Evolutionary conservation across 2,797 vertebrate species (phyloP).

Genomic region (Acanthurus tractus): DNA sequence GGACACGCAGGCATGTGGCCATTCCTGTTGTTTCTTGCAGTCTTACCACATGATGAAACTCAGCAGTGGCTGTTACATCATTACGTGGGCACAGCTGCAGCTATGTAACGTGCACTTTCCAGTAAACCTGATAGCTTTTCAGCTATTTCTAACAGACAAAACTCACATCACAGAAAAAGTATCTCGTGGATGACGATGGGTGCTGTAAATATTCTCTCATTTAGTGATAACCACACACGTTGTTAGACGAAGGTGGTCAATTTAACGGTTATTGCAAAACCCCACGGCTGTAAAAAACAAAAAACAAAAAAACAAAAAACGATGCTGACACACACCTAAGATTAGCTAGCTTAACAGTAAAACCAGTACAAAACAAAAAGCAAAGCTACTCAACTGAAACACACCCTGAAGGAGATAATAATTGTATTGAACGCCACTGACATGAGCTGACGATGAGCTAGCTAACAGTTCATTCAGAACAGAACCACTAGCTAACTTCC

Average conservation of each 20-base stretch:
- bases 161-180: neutral
- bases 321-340: too few relatives aligned
- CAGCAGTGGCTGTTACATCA: conserved; percentile 80
- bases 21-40: too few relatives aligned
- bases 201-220: neutral
- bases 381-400: too few relatives aligned
- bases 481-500: neutral
- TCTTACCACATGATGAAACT: conserved; percentile 76
- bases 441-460: conserved; percentile 30
- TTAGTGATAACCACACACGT: neutral
- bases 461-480: conserved; percentile 19
- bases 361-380: too few relatives aligned
- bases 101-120: conserved; percentile 3
- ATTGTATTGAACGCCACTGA: neutral
- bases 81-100: conserved; percentile 49
- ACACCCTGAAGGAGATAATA: too few relatives aligned
- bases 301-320: too few relatives aligned
- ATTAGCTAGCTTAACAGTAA: too few relatives aligned
- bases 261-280: neutral
- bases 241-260: neutral
- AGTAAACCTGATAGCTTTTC: conserved; percentile 45
- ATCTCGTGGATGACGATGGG: rapidly evolving
- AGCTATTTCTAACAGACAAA: neutral
- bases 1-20: too few relatives aligned
- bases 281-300: neutral